phyloP scores from a whole-genome alignment of 2,797 vertebrate genomes.

The Novumbra hubbsi region DNA sequence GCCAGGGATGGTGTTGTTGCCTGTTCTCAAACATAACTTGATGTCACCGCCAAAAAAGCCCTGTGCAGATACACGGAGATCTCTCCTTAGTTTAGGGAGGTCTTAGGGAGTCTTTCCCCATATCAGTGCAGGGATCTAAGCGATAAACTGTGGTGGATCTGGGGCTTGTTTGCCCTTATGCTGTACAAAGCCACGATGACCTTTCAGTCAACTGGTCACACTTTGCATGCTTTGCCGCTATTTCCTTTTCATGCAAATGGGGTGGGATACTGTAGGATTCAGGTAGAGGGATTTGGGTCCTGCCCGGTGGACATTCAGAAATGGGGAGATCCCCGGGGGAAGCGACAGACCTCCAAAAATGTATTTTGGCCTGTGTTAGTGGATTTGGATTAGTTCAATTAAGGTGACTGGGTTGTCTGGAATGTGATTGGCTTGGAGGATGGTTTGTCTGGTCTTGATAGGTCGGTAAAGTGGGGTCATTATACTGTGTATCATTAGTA shows the following conservation, averaged over 20 bases:
- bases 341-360: not conserved
- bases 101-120: conserved; percentile 24
- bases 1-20: too few species aligned
- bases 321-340: not conserved
- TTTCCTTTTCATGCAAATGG: conserved; percentile 71
- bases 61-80: conserved; percentile 12
- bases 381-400: not conserved
- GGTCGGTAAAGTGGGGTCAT: too few species aligned
- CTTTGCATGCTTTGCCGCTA: conserved; percentile 68
- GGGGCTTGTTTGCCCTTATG: conserved; percentile 29
- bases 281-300: conserved; percentile 23
- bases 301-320: not conserved
- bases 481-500: too few species aligned
- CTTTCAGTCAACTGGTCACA: conserved; percentile 68
- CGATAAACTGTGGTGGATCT: conserved; percentile 39
- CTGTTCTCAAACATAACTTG: too few species aligned
- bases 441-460: not conserved
- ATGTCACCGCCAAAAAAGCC: not conserved
- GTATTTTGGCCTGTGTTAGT: not conserved
- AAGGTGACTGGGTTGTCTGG: not conserved
- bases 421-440: not conserved
- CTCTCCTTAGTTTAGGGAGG: conserved; percentile 43
- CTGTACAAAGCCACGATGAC: conserved; percentile 52
- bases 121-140: conserved; percentile 42
- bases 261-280: conserved; percentile 40